Evolutionary conservation across 2,797 vertebrate genomes (phyloP).

Genomic region (Pangasius larnaudii): DNA sequence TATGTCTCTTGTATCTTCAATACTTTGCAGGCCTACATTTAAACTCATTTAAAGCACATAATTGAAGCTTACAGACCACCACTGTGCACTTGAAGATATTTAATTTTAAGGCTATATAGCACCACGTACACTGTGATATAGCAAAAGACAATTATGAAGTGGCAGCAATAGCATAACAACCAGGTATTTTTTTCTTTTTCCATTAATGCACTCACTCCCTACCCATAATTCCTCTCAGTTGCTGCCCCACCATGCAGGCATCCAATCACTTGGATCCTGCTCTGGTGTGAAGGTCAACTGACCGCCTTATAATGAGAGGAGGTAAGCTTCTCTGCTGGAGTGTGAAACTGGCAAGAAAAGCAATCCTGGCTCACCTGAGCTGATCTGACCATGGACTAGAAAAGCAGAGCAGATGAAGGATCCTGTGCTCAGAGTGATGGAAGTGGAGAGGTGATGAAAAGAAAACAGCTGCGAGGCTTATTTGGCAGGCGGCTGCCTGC

Average conservation of each 20-base stretch:
- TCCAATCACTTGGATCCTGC: slow-evolving; percentile 15
- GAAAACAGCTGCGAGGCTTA: slow-evolving; percentile 19
- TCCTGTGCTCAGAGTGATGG: neutral
- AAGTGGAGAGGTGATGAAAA: slow-evolving; percentile 14
- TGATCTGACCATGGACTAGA: neutral
- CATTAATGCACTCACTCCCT: slow-evolving; percentile 9
- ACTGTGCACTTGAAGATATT: neutral
- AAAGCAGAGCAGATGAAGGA: neutral
- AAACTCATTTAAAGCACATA: neutral
- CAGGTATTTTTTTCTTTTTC: neutral
- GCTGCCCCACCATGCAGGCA: neutral
- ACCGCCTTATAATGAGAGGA: slow-evolving; percentile 22
- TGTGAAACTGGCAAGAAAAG: slow-evolving; percentile 34
- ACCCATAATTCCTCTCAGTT: neutral
- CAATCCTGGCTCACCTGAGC: slow-evolving; percentile 7
- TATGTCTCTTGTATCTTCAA: neutral
- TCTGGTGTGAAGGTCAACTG: slow-evolving; percentile 46
- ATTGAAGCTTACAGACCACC: neutral
- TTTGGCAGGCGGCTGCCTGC: slow-evolving; percentile 26
- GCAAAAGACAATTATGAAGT: neutral
- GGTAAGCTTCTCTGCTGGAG: slow-evolving; percentile 42
- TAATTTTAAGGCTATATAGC: neutral
- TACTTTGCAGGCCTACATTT: neutral
- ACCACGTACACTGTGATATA: neutral
- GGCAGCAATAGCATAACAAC: neutral